phyloP scores from a whole-genome alignment of 1,140 invertebrate species.

The Harpegnathos saltator region DNA sequence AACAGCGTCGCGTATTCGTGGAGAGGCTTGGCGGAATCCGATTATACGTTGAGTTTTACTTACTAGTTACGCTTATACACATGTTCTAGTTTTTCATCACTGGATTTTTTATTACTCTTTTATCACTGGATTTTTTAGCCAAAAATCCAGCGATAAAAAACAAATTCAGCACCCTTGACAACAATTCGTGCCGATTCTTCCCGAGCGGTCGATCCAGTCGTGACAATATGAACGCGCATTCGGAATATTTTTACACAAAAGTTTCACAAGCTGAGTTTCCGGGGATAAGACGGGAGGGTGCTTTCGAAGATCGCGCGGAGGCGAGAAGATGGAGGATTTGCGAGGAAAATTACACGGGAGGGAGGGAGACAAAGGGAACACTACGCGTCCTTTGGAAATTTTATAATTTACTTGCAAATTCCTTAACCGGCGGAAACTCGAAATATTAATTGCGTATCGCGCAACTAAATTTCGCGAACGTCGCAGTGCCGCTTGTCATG shows the following conservation, averaged over 20 bases:
- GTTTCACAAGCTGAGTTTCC: constrained; percentile 3
- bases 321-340: constrained; percentile 29
- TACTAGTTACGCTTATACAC: background rate
- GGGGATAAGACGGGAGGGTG: constrained; percentile 14
- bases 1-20: no score
- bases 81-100: no score
- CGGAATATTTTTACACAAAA: constrained; percentile 30
- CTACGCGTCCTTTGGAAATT: constrained; percentile 13
- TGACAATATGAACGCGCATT: constrained; percentile 9
- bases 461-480: background rate
- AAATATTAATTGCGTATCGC: constrained; percentile 38
- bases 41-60: background rate
- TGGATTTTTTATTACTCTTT: no score
- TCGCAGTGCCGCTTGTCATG: background rate
- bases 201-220: background rate
- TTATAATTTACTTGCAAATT: constrained; percentile 58
- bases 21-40: background rate
- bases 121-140: no score
- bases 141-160: no score
- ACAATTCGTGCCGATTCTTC: background rate
- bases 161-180: background rate
- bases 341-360: constrained; percentile 9
- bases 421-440: constrained; percentile 29
- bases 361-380: background rate
- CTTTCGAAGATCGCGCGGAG: constrained; percentile 30